Conservation (phyloP, 2,888 invertebrate species). For the Apantesis nais region DNA sequence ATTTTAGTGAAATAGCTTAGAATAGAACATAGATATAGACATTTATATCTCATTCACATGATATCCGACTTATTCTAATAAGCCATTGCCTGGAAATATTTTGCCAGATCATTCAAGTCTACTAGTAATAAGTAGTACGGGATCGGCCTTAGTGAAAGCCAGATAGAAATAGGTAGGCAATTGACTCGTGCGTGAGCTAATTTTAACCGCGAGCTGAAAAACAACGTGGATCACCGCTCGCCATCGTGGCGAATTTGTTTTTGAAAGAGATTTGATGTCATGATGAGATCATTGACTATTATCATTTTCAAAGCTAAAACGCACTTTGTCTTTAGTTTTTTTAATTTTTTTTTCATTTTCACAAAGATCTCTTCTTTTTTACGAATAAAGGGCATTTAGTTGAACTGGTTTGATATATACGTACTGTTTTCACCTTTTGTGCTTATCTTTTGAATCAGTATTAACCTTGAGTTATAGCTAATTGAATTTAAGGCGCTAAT, state of each 20-base stretch:
- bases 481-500: neutral
- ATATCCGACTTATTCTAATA: neutral
- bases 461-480: conserved; percentile 1
- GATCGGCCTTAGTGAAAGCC: conserved; percentile 15
- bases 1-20: too few relatives aligned
- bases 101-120: conserved; percentile 3
- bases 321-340: neutral
- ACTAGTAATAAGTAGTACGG: neutral
- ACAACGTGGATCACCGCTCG: conserved; percentile 28
- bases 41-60: neutral
- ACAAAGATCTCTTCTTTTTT: neutral
- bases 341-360: neutral
- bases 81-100: conserved; percentile 2
- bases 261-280: conserved; percentile 30
- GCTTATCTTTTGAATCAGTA: neutral
- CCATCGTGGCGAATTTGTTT: conserved; percentile 17
- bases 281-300: conserved; percentile 8
- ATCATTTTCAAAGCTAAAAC: neutral
- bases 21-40: neutral
- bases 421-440: neutral
- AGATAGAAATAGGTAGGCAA: conserved; percentile 25
- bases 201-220: conserved; percentile 29
- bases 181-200: conserved; percentile 23
- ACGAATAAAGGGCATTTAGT: neutral
- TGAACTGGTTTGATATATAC: neutral